These are phyloP conservation scores for Drosophila subobscura DNA, from an alignment of 1,140 invertebrate genomes.

Conservation along the genomic window DNA sequence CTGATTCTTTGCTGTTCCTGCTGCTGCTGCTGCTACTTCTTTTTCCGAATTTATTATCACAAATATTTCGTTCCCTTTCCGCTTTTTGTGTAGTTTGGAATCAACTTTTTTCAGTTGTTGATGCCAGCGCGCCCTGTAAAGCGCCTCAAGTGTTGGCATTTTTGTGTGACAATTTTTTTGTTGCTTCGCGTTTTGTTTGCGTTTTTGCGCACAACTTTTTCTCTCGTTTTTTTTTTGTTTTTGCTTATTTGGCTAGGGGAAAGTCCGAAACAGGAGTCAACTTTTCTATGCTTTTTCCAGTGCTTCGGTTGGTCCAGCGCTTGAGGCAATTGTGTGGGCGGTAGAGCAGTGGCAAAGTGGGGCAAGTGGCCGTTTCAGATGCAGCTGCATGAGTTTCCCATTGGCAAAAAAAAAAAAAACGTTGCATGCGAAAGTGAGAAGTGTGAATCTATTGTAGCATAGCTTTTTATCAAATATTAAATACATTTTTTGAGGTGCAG, in stretches of 20 bases:
- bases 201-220: constrained; percentile 18
- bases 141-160: constrained; percentile 43
- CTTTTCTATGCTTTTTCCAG: constrained; percentile 29
- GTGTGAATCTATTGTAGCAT: no score
- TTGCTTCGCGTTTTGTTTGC: constrained; percentile 8
- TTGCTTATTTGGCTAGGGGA: constrained; percentile 42
- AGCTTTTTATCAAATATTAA: no score
- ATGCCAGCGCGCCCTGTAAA: constrained; percentile 28
- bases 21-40: constrained; percentile 19
- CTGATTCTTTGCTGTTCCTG: constrained; percentile 11
- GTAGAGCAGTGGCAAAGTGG: background rate
- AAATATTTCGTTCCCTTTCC: constrained; percentile 23
- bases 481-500: no score
- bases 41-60: constrained; percentile 54
- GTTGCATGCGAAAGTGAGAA: no score
- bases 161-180: constrained; percentile 69
- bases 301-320: constrained; percentile 8
- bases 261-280: constrained; percentile 51
- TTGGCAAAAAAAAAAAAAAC: background rate
- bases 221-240: constrained; percentile 18
- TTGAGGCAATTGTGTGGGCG: constrained; percentile 26
- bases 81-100: constrained; percentile 8
- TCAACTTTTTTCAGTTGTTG: constrained; percentile 14
- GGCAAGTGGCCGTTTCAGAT: constrained; percentile 26
- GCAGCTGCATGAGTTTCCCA: constrained; percentile 16